Evolutionary conservation across 2,797 vertebrate species (phyloP), one percentile per base, ranked within the genome.

Genomic region (Clarias pachynema): DNA sequence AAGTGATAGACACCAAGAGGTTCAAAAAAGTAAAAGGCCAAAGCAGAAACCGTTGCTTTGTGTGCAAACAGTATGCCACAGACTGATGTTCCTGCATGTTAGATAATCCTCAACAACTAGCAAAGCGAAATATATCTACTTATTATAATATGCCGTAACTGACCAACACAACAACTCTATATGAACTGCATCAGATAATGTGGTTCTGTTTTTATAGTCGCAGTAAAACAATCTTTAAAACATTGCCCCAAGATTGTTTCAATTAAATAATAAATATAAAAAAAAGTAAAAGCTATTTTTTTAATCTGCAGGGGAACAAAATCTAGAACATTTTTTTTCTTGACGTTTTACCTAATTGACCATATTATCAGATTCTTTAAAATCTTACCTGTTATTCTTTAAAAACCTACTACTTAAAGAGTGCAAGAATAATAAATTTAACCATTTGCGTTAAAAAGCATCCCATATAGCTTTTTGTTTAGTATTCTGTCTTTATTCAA

Each of bases 401-500:
- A 14, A 31, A 79, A 34, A 14, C 40, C 24, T 31, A 29, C 63
- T 16, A 22, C n/a, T 53, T 10, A 8, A 37, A 72, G 0, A 40
- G 8, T 26, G 22, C 5, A 16, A 16, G n/a, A 4, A 2, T 31
- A 68, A 68, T 24, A 1, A 14, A 22, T 29, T 4, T 24, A 16
- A 16, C 4, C 16, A 70, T 12, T 8, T 79, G 66, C 49, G 70
- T 87, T 68, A 89, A 80, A 88, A 85, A 86, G 60, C 84, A 44
- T 86, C 68, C 80, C 79, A 79, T 56, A 72, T 80, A 22, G 74
- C 18, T 49, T 84, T 66, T 70, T 79, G 29, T 37, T 78, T 59
- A 88, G 75, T 81, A 87, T 79, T 87, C 87, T 85, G 89, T 95
- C 92, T 95, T 95, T 95, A 95, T 96, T 95, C 94, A 94, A 93